Percentiles rank a stretch among this genome's conserved stretches.
These are phyloP conservation scores for Sinocyclocheilus anophthalmus DNA, from an alignment of 2,113 vertebrate genomes.

Conservation along the genomic window DNA sequence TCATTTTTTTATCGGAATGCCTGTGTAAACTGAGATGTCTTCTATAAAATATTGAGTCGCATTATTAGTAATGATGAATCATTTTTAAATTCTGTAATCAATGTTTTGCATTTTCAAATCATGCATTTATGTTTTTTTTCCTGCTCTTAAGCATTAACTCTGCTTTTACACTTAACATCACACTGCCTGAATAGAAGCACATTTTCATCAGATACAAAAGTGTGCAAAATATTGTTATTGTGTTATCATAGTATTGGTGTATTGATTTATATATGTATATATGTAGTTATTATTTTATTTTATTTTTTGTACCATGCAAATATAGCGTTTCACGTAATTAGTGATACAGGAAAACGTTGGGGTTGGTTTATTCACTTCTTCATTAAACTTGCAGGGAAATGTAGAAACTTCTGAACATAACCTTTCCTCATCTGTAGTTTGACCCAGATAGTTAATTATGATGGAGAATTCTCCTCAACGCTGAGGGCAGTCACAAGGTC, in stretches of 20 bases:
- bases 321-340: not conserved
- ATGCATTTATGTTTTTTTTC: not conserved
- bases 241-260: not conserved
- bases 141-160: not conserved
- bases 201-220: not conserved
- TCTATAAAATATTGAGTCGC: not conserved
- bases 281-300: no score
- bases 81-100: not conserved
- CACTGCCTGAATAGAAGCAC: not conserved
- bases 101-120: not conserved
- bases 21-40: not conserved
- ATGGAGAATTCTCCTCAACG: conserved; percentile 44
- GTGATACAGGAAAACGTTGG: not conserved
- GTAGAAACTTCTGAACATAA: conserved; percentile 44
- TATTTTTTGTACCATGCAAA: not conserved
- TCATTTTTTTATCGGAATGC: not conserved
- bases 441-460: conserved; percentile 56
- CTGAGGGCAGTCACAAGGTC: conserved; percentile 50
- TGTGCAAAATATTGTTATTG: not conserved
- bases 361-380: conserved; percentile 8
- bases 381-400: conserved; percentile 17
- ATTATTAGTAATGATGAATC: not conserved
- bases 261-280: not conserved
- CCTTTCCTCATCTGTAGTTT: conserved; percentile 50
- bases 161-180: not conserved